phyloP scores from a whole-genome alignment of 2,113 vertebrate genomes.

The Sceloporus tristichus region DNA sequence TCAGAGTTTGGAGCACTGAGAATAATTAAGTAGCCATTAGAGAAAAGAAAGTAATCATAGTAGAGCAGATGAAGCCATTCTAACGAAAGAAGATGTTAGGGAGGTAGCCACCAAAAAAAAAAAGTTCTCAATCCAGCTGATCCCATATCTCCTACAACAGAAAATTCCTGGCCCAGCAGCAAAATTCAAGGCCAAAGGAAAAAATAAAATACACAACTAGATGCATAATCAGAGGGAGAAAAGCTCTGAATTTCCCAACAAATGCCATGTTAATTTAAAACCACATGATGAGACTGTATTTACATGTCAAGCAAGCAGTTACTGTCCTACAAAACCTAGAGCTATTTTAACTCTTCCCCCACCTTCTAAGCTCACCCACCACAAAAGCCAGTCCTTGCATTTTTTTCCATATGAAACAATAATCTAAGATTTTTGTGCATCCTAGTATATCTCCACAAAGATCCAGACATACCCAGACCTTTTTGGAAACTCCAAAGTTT shows the following conservation, averaged over 20 bases:
- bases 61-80: background rate
- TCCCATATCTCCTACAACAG: background rate
- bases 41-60: background rate
- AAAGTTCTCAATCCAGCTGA: background rate
- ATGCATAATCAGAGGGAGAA: background rate
- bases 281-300: background rate
- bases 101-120: background rate
- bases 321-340: too few relatives aligned
- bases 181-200: background rate
- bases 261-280: background rate
- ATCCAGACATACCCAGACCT: background rate
- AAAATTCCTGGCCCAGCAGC: background rate
- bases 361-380: background rate
- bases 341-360: too few relatives aligned
- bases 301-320: background rate
- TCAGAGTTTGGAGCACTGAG: background rate
- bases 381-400: background rate
- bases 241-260: background rate
- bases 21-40: background rate
- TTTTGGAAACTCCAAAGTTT: background rate
- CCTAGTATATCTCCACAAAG: background rate
- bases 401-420: background rate
- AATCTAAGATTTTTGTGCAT: background rate
- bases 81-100: background rate
- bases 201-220: background rate